Percentiles rank a stretch among this genome's conserved stretches.
Evolutionary conservation across 2,797 vertebrate species (phyloP).

Genomic region (Danio jaintianensis): DNA sequence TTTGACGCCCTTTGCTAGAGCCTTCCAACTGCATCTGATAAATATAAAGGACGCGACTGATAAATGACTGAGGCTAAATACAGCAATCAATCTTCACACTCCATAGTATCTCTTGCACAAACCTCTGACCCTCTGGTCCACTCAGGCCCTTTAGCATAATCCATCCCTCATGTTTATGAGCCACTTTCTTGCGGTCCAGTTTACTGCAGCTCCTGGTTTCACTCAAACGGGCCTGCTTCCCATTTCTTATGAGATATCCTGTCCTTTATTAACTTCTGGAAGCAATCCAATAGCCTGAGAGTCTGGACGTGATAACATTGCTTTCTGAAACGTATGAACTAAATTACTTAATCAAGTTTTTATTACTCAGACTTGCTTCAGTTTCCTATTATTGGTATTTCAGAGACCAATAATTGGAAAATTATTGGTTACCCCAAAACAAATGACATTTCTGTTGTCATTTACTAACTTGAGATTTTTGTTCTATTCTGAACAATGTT

Average conservation of each 20-base stretch:
- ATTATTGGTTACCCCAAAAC: too few relatives aligned
- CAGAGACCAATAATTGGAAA: not conserved
- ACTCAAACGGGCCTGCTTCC: slow-evolving; percentile 74
- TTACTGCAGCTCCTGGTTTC: slow-evolving; percentile 73
- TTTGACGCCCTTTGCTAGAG: slow-evolving; percentile 11
- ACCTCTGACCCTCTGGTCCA: slow-evolving; percentile 42
- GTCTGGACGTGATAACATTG: not conserved
- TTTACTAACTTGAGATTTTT: not conserved
- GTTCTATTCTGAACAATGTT: not conserved
- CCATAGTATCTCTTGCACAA: slow-evolving; percentile 19
- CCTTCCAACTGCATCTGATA: slow-evolving; percentile 41
- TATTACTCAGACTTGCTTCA: not conserved
- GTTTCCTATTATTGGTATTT: not conserved
- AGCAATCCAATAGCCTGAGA: slow-evolving; percentile 43
- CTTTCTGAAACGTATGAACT: not conserved
- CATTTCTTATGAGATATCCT: slow-evolving; percentile 76
- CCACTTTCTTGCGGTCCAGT: slow-evolving; percentile 62
- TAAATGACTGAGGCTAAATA: slow-evolving; percentile 42
- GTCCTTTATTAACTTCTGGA: slow-evolving; percentile 63
- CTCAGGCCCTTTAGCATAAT: slow-evolving; percentile 33
- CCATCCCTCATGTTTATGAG: slow-evolving; percentile 56
- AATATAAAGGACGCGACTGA: slow-evolving; percentile 37
- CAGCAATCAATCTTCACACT: slow-evolving; percentile 42
- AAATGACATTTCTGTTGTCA: not conserved
- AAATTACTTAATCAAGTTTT: slow-evolving; percentile 17